Evolutionary conservation across 2,888 invertebrate genomes (phyloP), one percentile per base, ranked within the genome.

Genomic region (Xanthia togata): DNA sequence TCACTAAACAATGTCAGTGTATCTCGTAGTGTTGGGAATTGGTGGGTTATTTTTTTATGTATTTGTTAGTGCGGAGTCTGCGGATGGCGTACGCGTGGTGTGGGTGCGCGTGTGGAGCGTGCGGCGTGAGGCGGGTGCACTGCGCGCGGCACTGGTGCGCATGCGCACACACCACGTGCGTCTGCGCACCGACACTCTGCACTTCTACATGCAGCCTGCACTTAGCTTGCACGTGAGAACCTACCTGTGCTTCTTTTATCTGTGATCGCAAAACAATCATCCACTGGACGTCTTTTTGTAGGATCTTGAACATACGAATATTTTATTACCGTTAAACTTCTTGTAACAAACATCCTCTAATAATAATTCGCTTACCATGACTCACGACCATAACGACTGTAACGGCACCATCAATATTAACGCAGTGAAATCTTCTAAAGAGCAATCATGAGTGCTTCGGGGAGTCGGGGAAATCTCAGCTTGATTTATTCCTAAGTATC

Each of bases 191-290:
- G 93, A 92, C 83, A 90, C 91, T 1, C 97, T 98, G 88, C 97
- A 97, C 75, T 97, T 98, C 83, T 97, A 97, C 78, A 98, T 98
- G 94, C 98, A 98, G 87, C 98, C 98, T 1, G 97, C 98, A 0
- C 94, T 98, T 0, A 97, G 97, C 87, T 94, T 98, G 82, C 97
- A 98, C 96, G 98, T 98, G 90, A 96, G 94, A 91, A n/a, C 3
- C n/a, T 6, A 23, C 31, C 20, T 14, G 23, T 23, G 0, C 8
- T n/a, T 20, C 4, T 20, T 20, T 65, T 64, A 64, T 26, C 20
- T 17, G 3, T 44, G 4, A 0, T 4, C 26, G 20, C 3, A 44
- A 64, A 12, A 6, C 1, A 0, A 5, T 64, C 4, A 44, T 12
- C 6, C 12, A 6, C 12, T 12, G 6, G 20, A 65, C 44, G 20